Conservation (phyloP, 1,140 invertebrate genomes). For the Meloidogyne hapla region DNA sequence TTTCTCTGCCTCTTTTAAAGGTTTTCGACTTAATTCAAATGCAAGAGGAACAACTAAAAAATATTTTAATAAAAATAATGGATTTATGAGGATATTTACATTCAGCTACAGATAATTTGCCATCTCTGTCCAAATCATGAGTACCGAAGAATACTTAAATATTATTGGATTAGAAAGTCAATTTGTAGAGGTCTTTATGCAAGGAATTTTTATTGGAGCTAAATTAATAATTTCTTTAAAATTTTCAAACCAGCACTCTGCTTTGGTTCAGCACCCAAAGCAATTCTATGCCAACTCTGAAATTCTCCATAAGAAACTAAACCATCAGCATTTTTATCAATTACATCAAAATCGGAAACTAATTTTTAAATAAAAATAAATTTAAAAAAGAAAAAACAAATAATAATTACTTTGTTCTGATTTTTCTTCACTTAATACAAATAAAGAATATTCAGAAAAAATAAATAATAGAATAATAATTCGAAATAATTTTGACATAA, state of each 20-base stretch:
- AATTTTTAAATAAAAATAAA: not conserved
- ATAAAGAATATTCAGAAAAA: no score
- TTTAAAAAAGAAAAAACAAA: not conserved
- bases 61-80: constrained; percentile 15
- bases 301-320: constrained; percentile 21
- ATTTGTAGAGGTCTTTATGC: no score
- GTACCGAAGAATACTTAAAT: constrained; percentile 20
- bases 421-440: not conserved
- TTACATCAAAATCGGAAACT: constrained; percentile 38
- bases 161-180: no score
- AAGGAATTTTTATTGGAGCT: not conserved
- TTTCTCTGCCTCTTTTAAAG: constrained; percentile 22
- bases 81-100: constrained; percentile 4
- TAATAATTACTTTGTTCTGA: not conserved
- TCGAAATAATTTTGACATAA: no score
- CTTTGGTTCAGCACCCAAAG: constrained; percentile 12
- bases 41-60: constrained; percentile 33
- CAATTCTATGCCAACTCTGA: constrained; percentile 15
- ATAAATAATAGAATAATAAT: no score
- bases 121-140: constrained; percentile 28
- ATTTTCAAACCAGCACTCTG: constrained; percentile 11
- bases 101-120: constrained; percentile 19
- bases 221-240: not conserved
- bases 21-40: constrained; percentile 34
- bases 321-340: constrained; percentile 25